Conservation (phyloP, 2,113 vertebrate genomes). For the Canis aureus region DNA sequence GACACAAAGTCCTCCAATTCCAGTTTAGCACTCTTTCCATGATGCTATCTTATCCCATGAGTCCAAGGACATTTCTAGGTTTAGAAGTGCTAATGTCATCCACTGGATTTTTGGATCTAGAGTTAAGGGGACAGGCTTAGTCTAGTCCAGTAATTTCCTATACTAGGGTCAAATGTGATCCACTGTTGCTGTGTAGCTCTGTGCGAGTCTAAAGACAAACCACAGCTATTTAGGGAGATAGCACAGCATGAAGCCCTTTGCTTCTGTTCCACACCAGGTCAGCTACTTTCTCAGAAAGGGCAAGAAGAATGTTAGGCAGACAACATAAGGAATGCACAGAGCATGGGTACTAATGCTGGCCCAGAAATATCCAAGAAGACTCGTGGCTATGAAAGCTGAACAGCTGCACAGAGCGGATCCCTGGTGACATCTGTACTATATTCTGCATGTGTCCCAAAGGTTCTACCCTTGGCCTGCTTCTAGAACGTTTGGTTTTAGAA, state of each 20-base stretch:
- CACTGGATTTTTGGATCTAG: not conserved
- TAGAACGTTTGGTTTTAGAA: not conserved
- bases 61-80: not conserved
- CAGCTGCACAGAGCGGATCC: not conserved
- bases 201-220: not conserved
- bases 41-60: not conserved
- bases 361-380: not conserved
- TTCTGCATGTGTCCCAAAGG: not conserved
- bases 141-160: not conserved
- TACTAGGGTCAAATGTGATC: not conserved
- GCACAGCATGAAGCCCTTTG: not conserved
- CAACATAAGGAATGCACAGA: not conserved
- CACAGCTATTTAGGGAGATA: not conserved
- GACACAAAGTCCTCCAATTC: not conserved
- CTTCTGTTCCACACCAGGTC: not conserved
- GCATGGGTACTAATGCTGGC: not conserved
- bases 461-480: not conserved
- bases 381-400: not conserved
- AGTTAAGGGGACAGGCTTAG: not conserved
- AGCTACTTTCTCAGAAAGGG: slow-evolving; percentile 4
- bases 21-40: not conserved
- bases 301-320: not conserved
- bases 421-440: not conserved
- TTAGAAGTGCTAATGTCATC: not conserved
- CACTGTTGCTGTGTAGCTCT: not conserved